Evolutionary conservation across 1,140 invertebrate genomes (phyloP).

Genomic region (Drosophila tropicalis): DNA sequence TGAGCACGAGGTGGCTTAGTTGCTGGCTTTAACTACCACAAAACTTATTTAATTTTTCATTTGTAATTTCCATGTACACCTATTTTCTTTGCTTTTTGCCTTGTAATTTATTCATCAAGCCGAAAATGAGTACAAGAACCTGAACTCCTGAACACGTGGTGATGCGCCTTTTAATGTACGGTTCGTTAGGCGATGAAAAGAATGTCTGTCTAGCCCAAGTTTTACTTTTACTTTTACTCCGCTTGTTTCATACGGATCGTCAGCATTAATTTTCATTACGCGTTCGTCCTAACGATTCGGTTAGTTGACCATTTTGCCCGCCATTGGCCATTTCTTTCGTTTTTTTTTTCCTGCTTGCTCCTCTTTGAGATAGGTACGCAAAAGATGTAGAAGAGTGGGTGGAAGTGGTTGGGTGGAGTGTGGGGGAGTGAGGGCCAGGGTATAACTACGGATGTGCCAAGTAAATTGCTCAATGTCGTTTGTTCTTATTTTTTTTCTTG

Average conservation of each 20-base stretch:
- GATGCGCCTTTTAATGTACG: conserved; percentile 61
- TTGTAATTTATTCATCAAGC: conserved; percentile 72
- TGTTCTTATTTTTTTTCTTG: background rate
- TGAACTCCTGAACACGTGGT: background rate
- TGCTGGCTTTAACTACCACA: conserved; percentile 17
- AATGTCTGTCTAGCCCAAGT: background rate
- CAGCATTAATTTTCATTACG: conserved; percentile 81
- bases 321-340: conserved; percentile 15
- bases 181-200: conserved; percentile 64
- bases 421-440: background rate
- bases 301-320: conserved; percentile 70
- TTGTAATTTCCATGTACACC: conserved; percentile 41
- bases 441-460: conserved; percentile 1
- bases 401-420: background rate
- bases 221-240: conserved; percentile 54
- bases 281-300: conserved; percentile 77
- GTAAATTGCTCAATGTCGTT: conserved; percentile 22
- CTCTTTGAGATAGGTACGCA: conserved; percentile 12
- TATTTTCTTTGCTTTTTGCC: conserved; percentile 14
- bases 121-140: conserved; percentile 20
- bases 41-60: conserved; percentile 73
- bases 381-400: background rate
- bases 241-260: conserved; percentile 68
- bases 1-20: conserved; percentile 29
- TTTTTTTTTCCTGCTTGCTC: background rate